phyloP scores from a whole-genome alignment of 2,888 invertebrate species.

The Tetragonisca angustula region DNA sequence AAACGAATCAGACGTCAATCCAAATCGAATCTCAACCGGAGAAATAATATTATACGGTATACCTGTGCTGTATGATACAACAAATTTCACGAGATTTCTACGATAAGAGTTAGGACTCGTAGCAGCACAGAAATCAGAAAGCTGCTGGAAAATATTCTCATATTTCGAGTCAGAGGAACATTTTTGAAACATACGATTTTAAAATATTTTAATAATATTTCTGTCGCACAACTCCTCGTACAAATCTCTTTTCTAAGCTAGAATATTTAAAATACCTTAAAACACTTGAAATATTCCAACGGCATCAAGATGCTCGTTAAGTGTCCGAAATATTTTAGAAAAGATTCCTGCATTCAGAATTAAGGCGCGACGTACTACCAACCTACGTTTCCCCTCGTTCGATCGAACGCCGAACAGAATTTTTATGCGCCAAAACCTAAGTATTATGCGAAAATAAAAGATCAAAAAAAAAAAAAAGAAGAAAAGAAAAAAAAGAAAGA shows the following conservation, averaged over 20 bases:
- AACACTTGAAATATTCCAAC: not conserved
- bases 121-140: not conserved
- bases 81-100: slow-evolving; percentile 17
- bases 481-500: not conserved
- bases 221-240: too few relatives aligned
- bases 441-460: not conserved
- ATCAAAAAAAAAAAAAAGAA: not conserved
- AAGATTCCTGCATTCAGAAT: not conserved
- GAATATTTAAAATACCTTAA: not conserved
- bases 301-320: not conserved
- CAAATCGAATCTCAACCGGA: slow-evolving; percentile 11
- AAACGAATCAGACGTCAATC: slow-evolving; percentile 10
- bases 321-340: not conserved
- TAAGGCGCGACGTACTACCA: not conserved
- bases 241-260: too few relatives aligned
- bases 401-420: not conserved
- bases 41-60: not conserved
- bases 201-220: not conserved
- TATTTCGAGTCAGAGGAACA: too few relatives aligned
- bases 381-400: not conserved
- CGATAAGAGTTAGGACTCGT: not conserved
- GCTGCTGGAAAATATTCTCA: not conserved
- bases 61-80: not conserved
- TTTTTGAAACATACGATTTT: too few relatives aligned
- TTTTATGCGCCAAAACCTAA: slow-evolving; percentile 11